These are phyloP conservation scores for Melanotaenia nigrans DNA, from an alignment of 2,797 vertebrate species.

Conservation along the genomic window DNA sequence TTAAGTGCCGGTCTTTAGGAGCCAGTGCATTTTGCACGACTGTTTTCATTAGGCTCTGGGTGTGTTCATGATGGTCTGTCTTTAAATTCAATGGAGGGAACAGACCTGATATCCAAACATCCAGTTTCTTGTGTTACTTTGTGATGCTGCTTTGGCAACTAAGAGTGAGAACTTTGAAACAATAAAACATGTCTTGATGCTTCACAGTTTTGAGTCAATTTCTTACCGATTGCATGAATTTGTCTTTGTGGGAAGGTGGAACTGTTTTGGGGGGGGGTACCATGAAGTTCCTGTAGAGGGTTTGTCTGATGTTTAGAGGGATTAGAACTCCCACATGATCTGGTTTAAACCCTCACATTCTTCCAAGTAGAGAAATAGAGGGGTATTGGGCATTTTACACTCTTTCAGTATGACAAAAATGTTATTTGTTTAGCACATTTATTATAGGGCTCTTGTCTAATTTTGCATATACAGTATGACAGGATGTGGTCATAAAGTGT, in stretches of 20 bases:
- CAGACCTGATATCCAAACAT: constrained; percentile 73
- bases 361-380: too few relatives aligned
- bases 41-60: constrained; percentile 30
- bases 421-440: too few relatives aligned
- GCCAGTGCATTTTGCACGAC: constrained; percentile 19
- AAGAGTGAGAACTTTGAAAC: constrained; percentile 14
- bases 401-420: too few relatives aligned
- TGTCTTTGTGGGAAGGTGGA: background rate
- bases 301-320: fast-evolving
- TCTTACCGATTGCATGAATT: background rate
- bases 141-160: background rate
- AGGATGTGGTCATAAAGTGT: too few relatives aligned
- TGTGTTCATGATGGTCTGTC: constrained; percentile 83
- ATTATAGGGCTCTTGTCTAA: too few relatives aligned
- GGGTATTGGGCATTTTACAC: background rate
- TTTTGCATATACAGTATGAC: too few relatives aligned
- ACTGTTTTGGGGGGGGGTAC: fast-evolving
- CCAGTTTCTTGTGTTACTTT: constrained; percentile 9
- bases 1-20: background rate
- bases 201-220: background rate
- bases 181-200: constrained; percentile 60
- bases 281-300: background rate
- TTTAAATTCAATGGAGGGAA: constrained; percentile 78
- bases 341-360: background rate
- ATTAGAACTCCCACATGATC: background rate